Percentiles rank a stretch among this genome's conserved stretches.
Evolutionary conservation across 92 coral and sea anemone species (phyloP).

Genomic region (Phymanthus crucifer): DNA sequence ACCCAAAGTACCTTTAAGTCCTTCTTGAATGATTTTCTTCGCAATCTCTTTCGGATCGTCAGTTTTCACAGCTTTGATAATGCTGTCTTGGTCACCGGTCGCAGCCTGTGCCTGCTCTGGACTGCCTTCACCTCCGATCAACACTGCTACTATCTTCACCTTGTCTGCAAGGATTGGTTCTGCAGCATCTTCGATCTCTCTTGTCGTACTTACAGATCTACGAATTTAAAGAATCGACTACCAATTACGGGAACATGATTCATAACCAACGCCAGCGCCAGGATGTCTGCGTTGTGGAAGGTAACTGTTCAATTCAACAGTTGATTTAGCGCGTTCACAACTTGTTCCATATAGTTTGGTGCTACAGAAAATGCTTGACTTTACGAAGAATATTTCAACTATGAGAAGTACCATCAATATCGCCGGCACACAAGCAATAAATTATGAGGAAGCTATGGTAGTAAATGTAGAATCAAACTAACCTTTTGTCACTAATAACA

Average conservation of each 20-base stretch:
- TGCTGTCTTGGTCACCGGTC: conserved; percentile 54
- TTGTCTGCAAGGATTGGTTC: conserved; percentile 45
- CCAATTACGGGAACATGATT: too few relatives aligned
- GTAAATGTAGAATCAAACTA: neutral
- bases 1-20: conserved; percentile 37
- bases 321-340: too few relatives aligned
- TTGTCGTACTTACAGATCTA: conserved; percentile 52
- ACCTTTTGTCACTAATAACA: conserved; percentile 41
- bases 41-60: conserved; percentile 71
- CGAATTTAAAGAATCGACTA: too few relatives aligned
- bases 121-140: conserved; percentile 57
- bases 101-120: conserved; percentile 39
- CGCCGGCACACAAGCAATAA: too few relatives aligned
- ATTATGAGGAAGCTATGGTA: neutral
- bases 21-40: conserved; percentile 47
- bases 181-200: conserved; percentile 53
- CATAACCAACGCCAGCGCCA: neutral
- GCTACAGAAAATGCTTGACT: too few relatives aligned
- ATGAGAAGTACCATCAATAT: too few relatives aligned
- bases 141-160: conserved; percentile 55
- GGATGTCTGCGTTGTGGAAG: neutral
- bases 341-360: too few relatives aligned
- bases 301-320: too few relatives aligned
- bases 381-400: too few relatives aligned
- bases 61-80: conserved; percentile 48